Percentiles rank a stretch among this genome's conserved stretches.
Evolutionary conservation across 2,797 vertebrate species (phyloP).

Genomic region (Sphenodon punctatus): DNA sequence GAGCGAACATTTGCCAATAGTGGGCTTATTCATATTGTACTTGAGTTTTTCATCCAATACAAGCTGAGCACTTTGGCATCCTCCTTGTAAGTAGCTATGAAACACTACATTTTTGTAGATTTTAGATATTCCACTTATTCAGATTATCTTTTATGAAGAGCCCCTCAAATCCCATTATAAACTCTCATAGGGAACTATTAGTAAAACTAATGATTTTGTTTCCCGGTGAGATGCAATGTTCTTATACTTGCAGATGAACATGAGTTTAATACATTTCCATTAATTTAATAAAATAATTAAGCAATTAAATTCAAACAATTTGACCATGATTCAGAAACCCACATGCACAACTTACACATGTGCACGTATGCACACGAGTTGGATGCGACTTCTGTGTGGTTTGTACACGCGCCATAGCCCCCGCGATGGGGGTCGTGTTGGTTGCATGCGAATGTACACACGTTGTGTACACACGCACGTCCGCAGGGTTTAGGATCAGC

Average conservation of each 20-base stretch:
- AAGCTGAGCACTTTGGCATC: not conserved
- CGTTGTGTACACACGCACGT: too few relatives aligned
- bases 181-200: not conserved
- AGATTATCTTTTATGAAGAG: not conserved
- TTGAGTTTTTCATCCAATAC: not conserved
- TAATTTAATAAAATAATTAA: not conserved
- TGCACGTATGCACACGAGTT: too few relatives aligned
- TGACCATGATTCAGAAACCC: too few relatives aligned
- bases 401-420: too few relatives aligned
- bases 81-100: not conserved
- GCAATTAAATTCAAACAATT: too few relatives aligned
- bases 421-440: too few relatives aligned
- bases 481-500: too few relatives aligned
- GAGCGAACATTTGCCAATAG: not conserved
- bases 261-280: not conserved
- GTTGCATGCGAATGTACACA: too few relatives aligned
- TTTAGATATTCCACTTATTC: not conserved
- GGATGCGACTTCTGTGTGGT: too few relatives aligned
- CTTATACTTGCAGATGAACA: not conserved
- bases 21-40: fast-evolving
- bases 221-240: too few relatives aligned
- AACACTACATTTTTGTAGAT: not conserved
- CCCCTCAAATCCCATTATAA: not conserved
- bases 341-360: too few relatives aligned
- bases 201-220: not conserved